phyloP scores from a whole-genome alignment of 2,888 invertebrate species.

The Papilio elwesi region DNA sequence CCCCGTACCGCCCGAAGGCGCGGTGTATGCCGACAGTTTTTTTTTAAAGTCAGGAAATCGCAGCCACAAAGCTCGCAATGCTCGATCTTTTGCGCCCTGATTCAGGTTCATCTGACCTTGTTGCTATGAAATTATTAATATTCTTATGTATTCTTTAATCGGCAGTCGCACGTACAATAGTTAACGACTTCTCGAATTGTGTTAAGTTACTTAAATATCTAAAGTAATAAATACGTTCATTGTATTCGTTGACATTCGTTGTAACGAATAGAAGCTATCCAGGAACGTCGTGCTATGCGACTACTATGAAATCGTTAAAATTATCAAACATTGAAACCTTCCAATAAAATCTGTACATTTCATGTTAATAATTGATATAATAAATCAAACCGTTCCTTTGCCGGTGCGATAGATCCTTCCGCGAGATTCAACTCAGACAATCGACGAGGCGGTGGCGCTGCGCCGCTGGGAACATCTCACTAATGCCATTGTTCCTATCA shows the following conservation, averaged over 20 bases:
- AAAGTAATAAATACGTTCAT: neutral
- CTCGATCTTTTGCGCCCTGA: neutral
- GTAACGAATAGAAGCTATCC: neutral
- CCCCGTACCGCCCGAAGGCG: conserved; percentile 1
- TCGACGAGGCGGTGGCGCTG: conserved; percentile 9
- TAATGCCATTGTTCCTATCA: conserved; percentile 49
- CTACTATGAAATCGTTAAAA: too few species aligned
- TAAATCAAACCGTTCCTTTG: conserved; percentile 3
- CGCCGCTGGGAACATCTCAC: conserved; percentile 42
- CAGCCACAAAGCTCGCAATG: conserved; percentile 6
- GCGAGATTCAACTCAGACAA: conserved; percentile 19
- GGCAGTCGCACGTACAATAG: neutral
- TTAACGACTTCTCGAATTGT: neutral
- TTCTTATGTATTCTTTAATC: neutral
- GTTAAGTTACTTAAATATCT: neutral
- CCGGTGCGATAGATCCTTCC: neutral
- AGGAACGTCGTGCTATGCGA: neutral
- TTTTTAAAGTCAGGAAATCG: conserved; percentile 10
- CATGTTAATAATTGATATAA: conserved; percentile 22
- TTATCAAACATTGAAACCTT: too few species aligned
- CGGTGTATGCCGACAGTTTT: conserved; percentile 17
- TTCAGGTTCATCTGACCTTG: neutral
- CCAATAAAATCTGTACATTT: neutral
- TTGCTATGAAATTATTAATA: neutral
- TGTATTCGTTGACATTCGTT: neutral